Evolutionary conservation across 2,113 vertebrate genomes (phyloP), one percentile per base, ranked within the genome.

Genomic region (Chloebia gouldiae): DNA sequence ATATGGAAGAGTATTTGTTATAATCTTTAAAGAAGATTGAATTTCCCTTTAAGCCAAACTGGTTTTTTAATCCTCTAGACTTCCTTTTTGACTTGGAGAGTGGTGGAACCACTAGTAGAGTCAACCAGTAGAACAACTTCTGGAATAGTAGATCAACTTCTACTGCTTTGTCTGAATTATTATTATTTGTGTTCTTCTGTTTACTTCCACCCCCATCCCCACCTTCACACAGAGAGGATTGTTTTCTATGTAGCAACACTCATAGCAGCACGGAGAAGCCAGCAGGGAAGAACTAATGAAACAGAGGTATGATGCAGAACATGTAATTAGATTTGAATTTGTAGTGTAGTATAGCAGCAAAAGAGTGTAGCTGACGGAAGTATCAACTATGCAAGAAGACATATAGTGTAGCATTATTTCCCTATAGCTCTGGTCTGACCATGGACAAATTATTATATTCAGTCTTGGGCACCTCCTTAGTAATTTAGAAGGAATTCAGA

Each of bases 401-500:
- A 1, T 60, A 33, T 2, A 93, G 72, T 68, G 56, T 57, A 86
- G 39, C 53, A 81, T 95, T 89, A 92, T 92, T 93, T 95, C 53
- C 77, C 49, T 96, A 75, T 53, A 84, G 72, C 57, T 92, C 49
- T 91, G 49, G 25, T 61, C 76, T 95, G 86, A 95, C 92, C 89
- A 69, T 2, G 5, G 45, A 81, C 95, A 93, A 97, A 97, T 97
- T 88, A 96, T 70, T 93, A 91, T 81, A 92, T 87, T 92, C 65
- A 87, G 70, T 89, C 81, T 72, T 95, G 61, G 53, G 49, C 45
- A 57, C 59, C 53, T 91, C 66, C 95, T 95, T 91, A 92, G 77
- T 96, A 95, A 95, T 96, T 93, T 92, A 84, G 86, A 79, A 91
- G 77, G 96, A 96, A 95, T 95, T 91, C 83, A 49, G 57, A 82